Percentiles rank a stretch among this genome's conserved stretches.
Conservation (phyloP, 2,797 vertebrate species). For the Antrozous pallidus region DNA sequence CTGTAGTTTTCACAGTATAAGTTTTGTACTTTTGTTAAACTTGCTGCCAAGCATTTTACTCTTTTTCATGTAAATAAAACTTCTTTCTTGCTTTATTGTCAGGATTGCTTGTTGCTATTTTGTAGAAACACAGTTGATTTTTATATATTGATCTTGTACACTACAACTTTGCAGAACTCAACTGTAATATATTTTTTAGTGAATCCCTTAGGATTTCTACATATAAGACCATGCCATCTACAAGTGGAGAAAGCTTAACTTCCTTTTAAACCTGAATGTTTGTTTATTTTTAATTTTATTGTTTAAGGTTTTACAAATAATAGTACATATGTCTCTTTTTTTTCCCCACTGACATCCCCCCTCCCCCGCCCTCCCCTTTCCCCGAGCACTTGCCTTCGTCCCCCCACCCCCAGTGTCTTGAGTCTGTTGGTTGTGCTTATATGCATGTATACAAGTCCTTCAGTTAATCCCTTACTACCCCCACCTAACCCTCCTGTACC, state of each 20-base stretch:
- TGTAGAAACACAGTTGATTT: neutral
- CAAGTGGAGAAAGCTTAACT: neutral
- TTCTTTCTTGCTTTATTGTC: neutral
- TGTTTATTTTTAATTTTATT: neutral
- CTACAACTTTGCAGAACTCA: neutral
- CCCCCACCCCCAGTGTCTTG: too few relatives aligned
- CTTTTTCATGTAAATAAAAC: neutral
- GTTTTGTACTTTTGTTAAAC: neutral
- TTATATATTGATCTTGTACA: neutral
- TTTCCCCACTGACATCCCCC: accelerated
- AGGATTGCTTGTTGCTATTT: neutral
- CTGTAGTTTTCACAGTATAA: neutral
- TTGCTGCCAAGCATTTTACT: neutral
- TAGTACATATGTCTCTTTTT: too few relatives aligned
- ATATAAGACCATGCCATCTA: neutral
- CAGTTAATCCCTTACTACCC: too few relatives aligned
- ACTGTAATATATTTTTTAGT: neutral
- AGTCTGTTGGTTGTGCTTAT: too few relatives aligned
- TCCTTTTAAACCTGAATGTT: neutral
- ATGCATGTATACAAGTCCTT: too few relatives aligned
- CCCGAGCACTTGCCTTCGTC: too few relatives aligned
- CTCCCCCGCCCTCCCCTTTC: too few relatives aligned
- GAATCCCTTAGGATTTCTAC: neutral
- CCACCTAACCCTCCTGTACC: too few relatives aligned
- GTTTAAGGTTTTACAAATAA: too few relatives aligned